These are phyloP conservation scores for Nomada fucata DNA, from an alignment of 2,888 invertebrate genomes.

Conservation along the genomic window DNA sequence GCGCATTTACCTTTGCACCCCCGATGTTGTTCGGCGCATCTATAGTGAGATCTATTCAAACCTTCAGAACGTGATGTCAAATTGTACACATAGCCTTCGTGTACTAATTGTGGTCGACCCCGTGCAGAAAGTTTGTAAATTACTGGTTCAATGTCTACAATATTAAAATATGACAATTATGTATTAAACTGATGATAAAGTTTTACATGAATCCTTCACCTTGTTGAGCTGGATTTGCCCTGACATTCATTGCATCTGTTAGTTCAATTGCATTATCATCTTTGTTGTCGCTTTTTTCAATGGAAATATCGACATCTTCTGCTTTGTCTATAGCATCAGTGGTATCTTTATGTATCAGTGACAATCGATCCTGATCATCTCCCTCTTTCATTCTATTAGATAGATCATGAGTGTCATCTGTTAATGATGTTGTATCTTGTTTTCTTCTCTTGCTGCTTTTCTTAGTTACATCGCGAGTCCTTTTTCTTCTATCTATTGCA, in stretches of 20 bases:
- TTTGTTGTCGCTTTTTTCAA: constrained; percentile 29
- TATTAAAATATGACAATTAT: not conserved
- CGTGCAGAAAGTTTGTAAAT: constrained; percentile 76
- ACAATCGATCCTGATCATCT: constrained; percentile 31
- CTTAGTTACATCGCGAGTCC: constrained; percentile 36
- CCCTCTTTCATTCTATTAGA: constrained; percentile 19
- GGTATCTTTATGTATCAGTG: constrained; percentile 32
- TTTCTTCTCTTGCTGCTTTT: constrained; percentile 49
- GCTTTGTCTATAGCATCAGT: constrained; percentile 49
- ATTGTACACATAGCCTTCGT: constrained; percentile 79
- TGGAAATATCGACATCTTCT: constrained; percentile 36
- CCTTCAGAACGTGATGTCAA: constrained; percentile 77
- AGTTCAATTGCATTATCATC: constrained; percentile 9
- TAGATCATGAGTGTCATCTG: constrained; percentile 20
- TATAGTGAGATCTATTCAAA: constrained; percentile 76
- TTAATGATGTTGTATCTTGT: not conserved
- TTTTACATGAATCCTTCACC: constrained; percentile 40
- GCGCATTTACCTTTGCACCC: constrained; percentile 79
- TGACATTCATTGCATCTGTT: constrained; percentile 19
- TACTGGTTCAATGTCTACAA: constrained; percentile 74
- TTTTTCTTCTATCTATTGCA: constrained; percentile 32
- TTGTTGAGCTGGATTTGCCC: constrained; percentile 38
- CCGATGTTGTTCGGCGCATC: constrained; percentile 79
- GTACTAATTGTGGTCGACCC: constrained; percentile 76
- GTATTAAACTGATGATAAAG: not conserved